Conservation (phyloP, 2,888 invertebrate species). For the Antheraea assamensis region DNA sequence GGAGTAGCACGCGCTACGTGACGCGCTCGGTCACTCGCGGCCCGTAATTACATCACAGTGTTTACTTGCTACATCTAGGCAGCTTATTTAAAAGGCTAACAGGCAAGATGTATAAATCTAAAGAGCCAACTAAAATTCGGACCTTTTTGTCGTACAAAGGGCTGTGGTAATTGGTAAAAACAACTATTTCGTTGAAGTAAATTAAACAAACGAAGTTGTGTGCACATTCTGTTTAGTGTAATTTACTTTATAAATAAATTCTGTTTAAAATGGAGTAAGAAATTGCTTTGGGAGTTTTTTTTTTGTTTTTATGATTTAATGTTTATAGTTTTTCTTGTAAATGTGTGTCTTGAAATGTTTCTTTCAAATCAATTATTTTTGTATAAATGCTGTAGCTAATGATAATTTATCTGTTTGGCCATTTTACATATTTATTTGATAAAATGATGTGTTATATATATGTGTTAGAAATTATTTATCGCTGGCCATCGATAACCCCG, state of each 20-base stretch:
- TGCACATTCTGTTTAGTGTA: not conserved
- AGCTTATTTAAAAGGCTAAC: conserved; percentile 1
- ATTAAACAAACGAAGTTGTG: not conserved
- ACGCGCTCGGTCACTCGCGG: not conserved
- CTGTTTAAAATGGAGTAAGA: not conserved
- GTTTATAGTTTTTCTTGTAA: not conserved
- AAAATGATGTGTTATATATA: no score
- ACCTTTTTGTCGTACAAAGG: conserved; percentile 2
- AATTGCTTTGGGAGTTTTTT: not conserved
- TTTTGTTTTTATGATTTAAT: not conserved
- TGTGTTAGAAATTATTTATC: no score
- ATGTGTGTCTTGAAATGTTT: no score
- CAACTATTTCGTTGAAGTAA: not conserved
- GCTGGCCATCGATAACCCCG: no score
- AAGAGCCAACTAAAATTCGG: not conserved
- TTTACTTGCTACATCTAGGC: conserved; percentile 5
- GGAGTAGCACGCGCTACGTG: not conserved
- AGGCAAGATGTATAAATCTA: not conserved
- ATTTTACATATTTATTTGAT: no score
- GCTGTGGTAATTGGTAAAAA: conserved; percentile 4
- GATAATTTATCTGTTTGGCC: no score
- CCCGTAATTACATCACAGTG: conserved; percentile 2
- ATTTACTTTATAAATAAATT: not conserved
- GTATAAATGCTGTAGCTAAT: no score
- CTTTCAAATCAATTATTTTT: not conserved